phyloP scores from a whole-genome alignment of 2,888 invertebrate genomes.

The Hartigia nigra region DNA sequence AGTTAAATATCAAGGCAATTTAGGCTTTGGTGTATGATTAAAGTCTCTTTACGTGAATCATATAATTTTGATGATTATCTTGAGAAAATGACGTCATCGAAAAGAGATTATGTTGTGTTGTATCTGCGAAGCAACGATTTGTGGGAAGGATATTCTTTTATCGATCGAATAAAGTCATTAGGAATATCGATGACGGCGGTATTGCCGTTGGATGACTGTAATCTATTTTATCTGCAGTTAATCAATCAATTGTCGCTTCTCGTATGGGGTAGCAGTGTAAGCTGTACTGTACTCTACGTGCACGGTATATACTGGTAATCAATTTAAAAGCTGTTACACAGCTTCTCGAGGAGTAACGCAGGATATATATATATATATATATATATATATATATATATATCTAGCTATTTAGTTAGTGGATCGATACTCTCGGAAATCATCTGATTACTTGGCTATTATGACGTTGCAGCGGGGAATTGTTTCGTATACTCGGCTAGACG shows the following conservation, averaged over 20 bases:
- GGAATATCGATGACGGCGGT: neutral
- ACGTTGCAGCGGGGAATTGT: constrained; percentile 17
- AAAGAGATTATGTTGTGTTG: too few species aligned
- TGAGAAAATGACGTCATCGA: neutral
- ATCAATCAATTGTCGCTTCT: neutral
- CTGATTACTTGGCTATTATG: constrained; percentile 29
- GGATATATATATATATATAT: neutral
- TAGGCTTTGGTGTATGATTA: neutral
- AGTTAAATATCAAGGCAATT: too few species aligned
- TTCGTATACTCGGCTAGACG: constrained; percentile 1
- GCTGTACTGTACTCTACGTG: neutral
- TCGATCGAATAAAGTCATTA: too few species aligned
- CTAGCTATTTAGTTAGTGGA: neutral
- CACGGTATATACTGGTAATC: neutral
- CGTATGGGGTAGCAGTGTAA: neutral
- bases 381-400: too few species aligned
- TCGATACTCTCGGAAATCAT: constrained; percentile 13
- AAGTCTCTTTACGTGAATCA: neutral
- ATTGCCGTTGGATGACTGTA: neutral
- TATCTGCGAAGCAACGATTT: too few species aligned
- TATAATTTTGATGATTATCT: neutral
- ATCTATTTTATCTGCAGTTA: neutral
- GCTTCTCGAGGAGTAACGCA: neutral
- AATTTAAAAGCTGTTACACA: neutral
- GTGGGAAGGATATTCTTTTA: too few species aligned